Base-by-base conservation (phyloP, 2,888 invertebrate genomes). In the Leistus spinibarbis region DNA sequence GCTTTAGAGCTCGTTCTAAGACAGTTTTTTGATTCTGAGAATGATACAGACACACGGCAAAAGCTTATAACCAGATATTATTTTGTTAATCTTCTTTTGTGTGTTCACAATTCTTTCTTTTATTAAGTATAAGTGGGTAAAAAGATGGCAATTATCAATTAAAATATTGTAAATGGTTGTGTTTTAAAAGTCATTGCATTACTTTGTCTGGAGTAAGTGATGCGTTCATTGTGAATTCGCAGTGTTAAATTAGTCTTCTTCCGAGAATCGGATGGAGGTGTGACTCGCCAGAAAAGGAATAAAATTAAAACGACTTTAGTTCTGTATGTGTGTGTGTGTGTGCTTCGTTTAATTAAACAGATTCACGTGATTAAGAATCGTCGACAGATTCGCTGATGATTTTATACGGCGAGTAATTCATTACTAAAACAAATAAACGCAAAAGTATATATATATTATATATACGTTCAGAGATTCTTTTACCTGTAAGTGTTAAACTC, bases 351-450 rank as follows among this genome's bases (percentile, higher is more conserved):
- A 70, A 70, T 70, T 70, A 70, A 70, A 27, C 17, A 63, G 40
- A 63, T 27, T 23, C 70, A 71, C 57, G 69, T 71, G 71, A 71
- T 71, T 71, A 71, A 71, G 23, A 71, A 71, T 64, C 71, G 54
- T 64, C 23, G 54, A 69, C 69, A 69, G 69, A 64, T 64, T 64
- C 64, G 56, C 56, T 64, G 71, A 71, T 71, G 71, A 71, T 71
- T 71, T 71, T 71, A 64, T 71, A 71, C 54, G 24, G 27, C 54
- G 54, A 65, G 72, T 72, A 72, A 72, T 72, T 65, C 66, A 72
- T 72, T 72, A 66, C 65, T 20, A 66, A 72, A 72, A 72, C 66
- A 72, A 72, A 72, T 66, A 72, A 57, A 72, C 20, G 22, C 9
- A 60, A 60, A 40, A 40, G 13, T 40, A n/a, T n/a, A n/a, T n/a